Evolutionary conservation across 1,140 invertebrate species (phyloP).

Genomic region (Laupala kohalensis): DNA sequence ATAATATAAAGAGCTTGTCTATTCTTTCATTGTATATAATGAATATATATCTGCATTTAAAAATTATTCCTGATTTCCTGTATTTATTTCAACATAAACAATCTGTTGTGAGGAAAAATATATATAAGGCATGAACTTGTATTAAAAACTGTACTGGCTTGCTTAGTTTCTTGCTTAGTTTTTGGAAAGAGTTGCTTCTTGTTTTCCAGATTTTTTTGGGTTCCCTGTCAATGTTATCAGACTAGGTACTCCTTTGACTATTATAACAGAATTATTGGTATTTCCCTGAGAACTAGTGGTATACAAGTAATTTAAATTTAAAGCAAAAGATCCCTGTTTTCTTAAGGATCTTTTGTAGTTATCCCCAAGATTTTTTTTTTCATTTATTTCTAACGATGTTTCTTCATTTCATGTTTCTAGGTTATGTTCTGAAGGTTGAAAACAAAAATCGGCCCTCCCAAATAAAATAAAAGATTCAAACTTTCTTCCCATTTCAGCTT

Average conservation of each 20-base stretch:
- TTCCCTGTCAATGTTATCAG: not conserved
- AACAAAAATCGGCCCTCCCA: not conserved
- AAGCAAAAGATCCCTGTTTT: not conserved
- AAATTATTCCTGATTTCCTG: slow-evolving; percentile 10
- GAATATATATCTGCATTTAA: slow-evolving; percentile 7
- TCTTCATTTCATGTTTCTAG: not conserved
- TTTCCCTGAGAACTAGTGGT: slow-evolving; percentile 8
- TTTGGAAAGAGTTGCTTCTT: not conserved
- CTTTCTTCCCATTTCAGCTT: slow-evolving; percentile 6
- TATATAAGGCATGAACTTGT: slow-evolving; percentile 13
- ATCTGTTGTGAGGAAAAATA: slow-evolving; percentile 4
- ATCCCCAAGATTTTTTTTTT: not conserved
- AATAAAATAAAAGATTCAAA: not conserved
- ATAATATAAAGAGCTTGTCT: slow-evolving; percentile 4
- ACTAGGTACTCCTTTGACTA: slow-evolving; percentile 5
- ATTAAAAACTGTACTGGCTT: slow-evolving; percentile 10
- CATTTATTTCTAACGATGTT: not conserved
- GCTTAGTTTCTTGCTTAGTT: not conserved
- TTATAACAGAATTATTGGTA: slow-evolving; percentile 9
- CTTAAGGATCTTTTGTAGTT: not conserved
- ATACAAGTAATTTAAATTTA: slow-evolving; percentile 1
- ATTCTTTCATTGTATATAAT: not conserved
- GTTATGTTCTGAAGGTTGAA: not conserved
- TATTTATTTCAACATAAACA: slow-evolving; percentile 13
- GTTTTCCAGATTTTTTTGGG: not conserved